Evolutionary conservation across 2,888 invertebrate genomes (phyloP).

Genomic region (Andrena haemorrhoa): DNA sequence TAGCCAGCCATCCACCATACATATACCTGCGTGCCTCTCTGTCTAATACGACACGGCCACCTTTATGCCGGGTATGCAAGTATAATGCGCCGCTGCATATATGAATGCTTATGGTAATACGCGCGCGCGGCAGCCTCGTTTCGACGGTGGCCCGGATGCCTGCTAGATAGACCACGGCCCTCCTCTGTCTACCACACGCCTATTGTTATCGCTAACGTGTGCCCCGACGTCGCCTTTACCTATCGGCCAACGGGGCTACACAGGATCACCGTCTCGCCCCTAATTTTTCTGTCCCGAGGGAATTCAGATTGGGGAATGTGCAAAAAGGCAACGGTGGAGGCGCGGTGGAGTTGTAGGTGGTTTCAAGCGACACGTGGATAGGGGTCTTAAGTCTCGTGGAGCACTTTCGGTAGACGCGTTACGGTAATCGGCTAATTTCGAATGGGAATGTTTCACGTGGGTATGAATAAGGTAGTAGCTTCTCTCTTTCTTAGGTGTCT

Average conservation of each 20-base stretch:
- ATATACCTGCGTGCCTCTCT: slow-evolving; percentile 46
- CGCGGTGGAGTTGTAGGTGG: no score
- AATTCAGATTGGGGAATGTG: no score
- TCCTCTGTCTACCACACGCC: slow-evolving; percentile 57
- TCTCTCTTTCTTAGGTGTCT: no score
- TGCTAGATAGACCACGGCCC: slow-evolving; percentile 74
- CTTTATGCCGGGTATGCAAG: slow-evolving; percentile 81
- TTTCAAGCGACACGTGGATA: no score
- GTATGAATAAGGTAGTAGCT: no score
- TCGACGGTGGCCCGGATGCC: slow-evolving; percentile 74
- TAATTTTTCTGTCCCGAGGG: not conserved
- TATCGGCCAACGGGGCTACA: slow-evolving; percentile 33
- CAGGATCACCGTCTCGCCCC: slow-evolving; percentile 6
- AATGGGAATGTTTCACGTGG: no score
- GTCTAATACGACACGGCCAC: slow-evolving; percentile 71
- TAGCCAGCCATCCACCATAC: slow-evolving; percentile 69
- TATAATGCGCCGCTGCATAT: slow-evolving; percentile 83
- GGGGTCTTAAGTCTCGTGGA: no score
- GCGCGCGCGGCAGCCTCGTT: slow-evolving; percentile 78
- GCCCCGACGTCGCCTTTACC: slow-evolving; percentile 44
- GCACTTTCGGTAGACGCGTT: no score
- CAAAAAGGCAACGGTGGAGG: no score
- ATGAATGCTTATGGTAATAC: slow-evolving; percentile 84
- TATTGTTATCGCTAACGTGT: slow-evolving; percentile 76
- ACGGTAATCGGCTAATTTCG: no score